phyloP scores from a whole-genome alignment of 1,140 invertebrate genomes.

The Anadara kagoshimensis region DNA sequence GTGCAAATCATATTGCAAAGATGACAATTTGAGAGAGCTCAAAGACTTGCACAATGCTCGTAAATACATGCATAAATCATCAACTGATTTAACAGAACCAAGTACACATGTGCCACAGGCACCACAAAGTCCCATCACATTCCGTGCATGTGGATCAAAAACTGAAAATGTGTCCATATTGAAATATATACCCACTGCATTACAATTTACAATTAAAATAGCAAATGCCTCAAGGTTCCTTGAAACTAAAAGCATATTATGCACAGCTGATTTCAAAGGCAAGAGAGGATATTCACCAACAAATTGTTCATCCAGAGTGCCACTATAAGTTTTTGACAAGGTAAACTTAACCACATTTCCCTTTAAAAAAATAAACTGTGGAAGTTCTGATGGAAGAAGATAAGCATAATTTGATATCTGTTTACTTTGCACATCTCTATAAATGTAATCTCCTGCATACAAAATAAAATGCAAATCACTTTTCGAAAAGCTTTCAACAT shows the following conservation, averaged over 20 bases:
- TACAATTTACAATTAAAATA: constrained; percentile 2
- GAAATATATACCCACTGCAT: neutral
- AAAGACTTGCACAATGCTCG: neutral
- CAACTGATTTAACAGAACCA: neutral
- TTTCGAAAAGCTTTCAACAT: neutral
- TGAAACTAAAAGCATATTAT: constrained; percentile 3
- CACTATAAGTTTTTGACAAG: neutral
- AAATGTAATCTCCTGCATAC: neutral
- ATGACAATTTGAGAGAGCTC: neutral
- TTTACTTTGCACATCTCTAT: neutral
- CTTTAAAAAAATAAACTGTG: neutral
- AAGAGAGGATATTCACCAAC: neutral
- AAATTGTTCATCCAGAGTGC: neutral
- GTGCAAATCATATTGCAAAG: neutral
- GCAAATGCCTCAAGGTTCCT: neutral
- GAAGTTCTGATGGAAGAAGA: neutral
- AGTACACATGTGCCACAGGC: neutral
- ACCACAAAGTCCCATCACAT: neutral
- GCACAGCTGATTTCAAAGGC: neutral
- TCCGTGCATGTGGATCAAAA: constrained; percentile 7
- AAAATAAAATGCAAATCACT: neutral
- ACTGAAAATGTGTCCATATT: neutral
- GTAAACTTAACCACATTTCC: neutral
- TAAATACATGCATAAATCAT: neutral
- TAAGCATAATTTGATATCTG: neutral